A percentile compares a stretch with the other conserved stretches of the same genome.
phyloP scores from a whole-genome alignment of 1,140 invertebrate species.

The Cotesia vestalis region DNA sequence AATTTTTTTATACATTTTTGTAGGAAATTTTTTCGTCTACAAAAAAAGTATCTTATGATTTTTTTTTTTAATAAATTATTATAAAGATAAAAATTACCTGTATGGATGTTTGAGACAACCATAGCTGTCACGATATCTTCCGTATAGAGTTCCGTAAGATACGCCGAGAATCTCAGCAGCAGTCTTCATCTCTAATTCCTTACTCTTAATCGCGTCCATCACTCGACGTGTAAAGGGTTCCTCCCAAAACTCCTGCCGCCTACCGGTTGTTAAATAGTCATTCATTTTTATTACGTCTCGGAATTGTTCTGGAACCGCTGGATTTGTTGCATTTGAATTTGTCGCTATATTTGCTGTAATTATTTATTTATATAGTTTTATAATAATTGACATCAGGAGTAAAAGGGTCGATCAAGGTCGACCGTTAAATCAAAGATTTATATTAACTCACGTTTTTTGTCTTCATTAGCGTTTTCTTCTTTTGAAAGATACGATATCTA shows the following conservation, averaged over 20 bases:
- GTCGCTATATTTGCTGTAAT: slow-evolving; percentile 51
- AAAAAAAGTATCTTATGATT: no score
- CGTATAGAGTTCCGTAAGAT: slow-evolving; percentile 88
- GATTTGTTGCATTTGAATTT: slow-evolving; percentile 59
- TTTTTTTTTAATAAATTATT: no score
- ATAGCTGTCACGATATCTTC: slow-evolving; percentile 86
- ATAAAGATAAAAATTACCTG: slow-evolving; percentile 65
- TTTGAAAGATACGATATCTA: slow-evolving; percentile 62
- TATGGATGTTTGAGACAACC: slow-evolving; percentile 86
- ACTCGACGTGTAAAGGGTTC: slow-evolving; percentile 82
- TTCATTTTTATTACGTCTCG: slow-evolving; percentile 87
- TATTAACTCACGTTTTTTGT: slow-evolving; percentile 63
- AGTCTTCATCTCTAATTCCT: slow-evolving; percentile 92
- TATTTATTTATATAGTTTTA: slow-evolving; percentile 7
- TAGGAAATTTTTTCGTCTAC: no score
- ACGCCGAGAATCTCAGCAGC: slow-evolving; percentile 88
- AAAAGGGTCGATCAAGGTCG: no score
- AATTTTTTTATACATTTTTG: no score
- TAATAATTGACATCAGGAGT: no score
- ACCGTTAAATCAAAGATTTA: background rate
- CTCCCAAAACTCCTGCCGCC: slow-evolving; percentile 91
- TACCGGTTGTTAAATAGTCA: slow-evolving; percentile 84
- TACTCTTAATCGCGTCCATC: slow-evolving; percentile 88
- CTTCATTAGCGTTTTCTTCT: slow-evolving; percentile 59
- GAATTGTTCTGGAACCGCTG: slow-evolving; percentile 68